Conservation (phyloP, 2,797 vertebrate species). For the Echiichthys vipera region DNA sequence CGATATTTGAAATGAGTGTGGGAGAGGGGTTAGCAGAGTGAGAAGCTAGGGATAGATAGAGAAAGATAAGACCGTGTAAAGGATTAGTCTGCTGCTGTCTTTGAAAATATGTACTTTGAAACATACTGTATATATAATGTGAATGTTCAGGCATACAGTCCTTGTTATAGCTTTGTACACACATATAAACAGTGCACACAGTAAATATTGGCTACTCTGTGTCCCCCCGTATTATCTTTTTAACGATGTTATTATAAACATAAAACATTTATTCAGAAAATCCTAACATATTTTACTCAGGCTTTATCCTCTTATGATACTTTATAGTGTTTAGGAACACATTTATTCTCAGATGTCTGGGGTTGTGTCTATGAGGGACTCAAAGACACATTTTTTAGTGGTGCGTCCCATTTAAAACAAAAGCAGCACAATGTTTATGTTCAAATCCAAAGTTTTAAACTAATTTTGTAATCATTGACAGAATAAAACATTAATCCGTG, state of each 20-base stretch:
- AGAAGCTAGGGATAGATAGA: constrained; percentile 19
- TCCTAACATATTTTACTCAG: background rate
- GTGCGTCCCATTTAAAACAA: background rate
- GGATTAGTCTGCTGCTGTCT: constrained; percentile 52
- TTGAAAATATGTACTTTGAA: constrained; percentile 43
- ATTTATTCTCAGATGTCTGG: background rate
- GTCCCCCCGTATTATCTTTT: background rate
- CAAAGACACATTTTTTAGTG: background rate
- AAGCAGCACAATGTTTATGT: background rate
- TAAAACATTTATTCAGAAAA: background rate
- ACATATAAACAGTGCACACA: background rate
- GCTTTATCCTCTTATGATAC: background rate
- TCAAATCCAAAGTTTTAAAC: constrained; percentile 3
- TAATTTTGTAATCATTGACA: background rate
- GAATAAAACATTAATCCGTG: background rate
- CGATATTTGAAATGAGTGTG: constrained; percentile 13
- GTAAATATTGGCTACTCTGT: constrained; percentile 9
- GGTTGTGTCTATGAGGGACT: background rate
- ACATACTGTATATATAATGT: too few species aligned
- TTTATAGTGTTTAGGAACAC: background rate
- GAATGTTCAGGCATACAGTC: constrained; percentile 16
- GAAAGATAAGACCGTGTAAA: constrained; percentile 59
- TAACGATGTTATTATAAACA: background rate
- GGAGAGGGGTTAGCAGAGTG: constrained; percentile 30
- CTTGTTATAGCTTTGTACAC: background rate